These are phyloP conservation scores for Eunapius fragilis DNA, from an alignment of 37 sponge, comb jelly and placozoan genomes.

Conservation along the genomic window DNA sequence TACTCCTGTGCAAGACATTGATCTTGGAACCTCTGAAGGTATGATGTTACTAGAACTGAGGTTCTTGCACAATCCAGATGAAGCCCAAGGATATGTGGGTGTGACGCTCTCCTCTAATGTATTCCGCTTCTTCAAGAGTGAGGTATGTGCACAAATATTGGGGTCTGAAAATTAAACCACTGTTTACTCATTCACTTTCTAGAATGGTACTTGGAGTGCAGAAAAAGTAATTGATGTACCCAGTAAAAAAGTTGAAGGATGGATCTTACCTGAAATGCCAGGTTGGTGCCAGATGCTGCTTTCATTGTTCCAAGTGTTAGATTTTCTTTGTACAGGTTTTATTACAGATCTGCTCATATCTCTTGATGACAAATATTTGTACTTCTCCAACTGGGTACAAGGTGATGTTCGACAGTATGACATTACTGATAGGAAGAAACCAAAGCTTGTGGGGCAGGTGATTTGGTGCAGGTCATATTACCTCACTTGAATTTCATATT, in stretches of 20 bases:
- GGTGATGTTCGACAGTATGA: constrained; percentile 93
- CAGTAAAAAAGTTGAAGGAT: constrained; percentile 85
- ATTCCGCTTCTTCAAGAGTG: constrained; percentile 73
- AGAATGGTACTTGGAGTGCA: constrained; percentile 62
- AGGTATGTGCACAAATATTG: constrained; percentile 46
- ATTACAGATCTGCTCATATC: constrained; percentile 84
- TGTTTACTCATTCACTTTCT: too few relatives aligned
- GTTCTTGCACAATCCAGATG: constrained; percentile 88
- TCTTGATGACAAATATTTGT: constrained; percentile 83
- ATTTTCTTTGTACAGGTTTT: constrained; percentile 60
- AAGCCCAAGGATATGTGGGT: constrained; percentile 79
- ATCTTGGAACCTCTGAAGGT: constrained; percentile 78
- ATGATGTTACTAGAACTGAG: constrained; percentile 88
- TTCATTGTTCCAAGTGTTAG: too few relatives aligned
- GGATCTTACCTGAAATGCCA: constrained; percentile 90
- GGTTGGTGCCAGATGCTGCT: constrained; percentile 3
- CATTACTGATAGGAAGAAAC: constrained; percentile 78
- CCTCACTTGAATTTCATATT: too few relatives aligned
- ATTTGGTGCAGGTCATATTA: constrained; percentile 12
- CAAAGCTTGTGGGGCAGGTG: constrained; percentile 87
- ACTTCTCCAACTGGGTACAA: constrained; percentile 87
- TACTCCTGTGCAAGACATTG: constrained; percentile 70
- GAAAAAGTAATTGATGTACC: constrained; percentile 81
- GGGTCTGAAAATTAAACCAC: too few relatives aligned
- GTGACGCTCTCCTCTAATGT: constrained; percentile 79